A percentile compares a stretch with the other conserved stretches of the same genome.
These are phyloP conservation scores for Circaetus cinerascens DNA, from an alignment of 2,113 vertebrate genomes.

Conservation along the genomic window DNA sequence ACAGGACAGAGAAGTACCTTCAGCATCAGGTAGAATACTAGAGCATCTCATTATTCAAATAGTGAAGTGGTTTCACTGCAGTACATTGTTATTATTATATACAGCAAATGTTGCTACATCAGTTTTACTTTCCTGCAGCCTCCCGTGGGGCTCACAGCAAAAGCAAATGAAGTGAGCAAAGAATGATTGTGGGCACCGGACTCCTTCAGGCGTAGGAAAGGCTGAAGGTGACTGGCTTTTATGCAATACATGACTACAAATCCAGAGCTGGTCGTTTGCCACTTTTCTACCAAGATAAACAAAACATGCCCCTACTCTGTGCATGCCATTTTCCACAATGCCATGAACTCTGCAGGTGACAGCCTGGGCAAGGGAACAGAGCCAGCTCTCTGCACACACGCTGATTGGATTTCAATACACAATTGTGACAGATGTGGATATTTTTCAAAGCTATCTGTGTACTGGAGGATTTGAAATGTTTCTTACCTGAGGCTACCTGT, in stretches of 20 bases:
- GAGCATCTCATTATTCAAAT: neutral
- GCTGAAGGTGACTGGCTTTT: neutral
- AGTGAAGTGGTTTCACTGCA: neutral
- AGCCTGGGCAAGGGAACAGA: neutral
- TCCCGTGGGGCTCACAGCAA: neutral
- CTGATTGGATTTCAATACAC: neutral
- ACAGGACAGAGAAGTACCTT: neutral
- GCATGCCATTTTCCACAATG: neutral
- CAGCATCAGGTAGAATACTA: neutral
- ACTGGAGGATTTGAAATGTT: constrained; percentile 16
- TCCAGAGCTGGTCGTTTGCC: neutral
- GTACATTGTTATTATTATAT: neutral
- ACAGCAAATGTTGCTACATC: neutral
- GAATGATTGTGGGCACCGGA: fast-evolving
- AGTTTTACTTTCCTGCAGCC: neutral
- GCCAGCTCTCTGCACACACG: neutral
- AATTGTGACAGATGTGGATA: neutral
- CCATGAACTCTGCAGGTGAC: constrained; percentile 22
- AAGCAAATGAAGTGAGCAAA: neutral
- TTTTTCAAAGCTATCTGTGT: constrained; percentile 14
- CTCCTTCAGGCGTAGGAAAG: neutral
- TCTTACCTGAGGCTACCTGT: constrained; percentile 41
- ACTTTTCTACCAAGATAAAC: neutral
- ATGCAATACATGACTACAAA: neutral
- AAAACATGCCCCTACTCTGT: neutral